A percentile compares a stretch with the other conserved stretches of the same genome.
These are phyloP conservation scores for Dryadula phaetusa DNA, from an alignment of 2,888 invertebrate genomes.

Conservation along the genomic window DNA sequence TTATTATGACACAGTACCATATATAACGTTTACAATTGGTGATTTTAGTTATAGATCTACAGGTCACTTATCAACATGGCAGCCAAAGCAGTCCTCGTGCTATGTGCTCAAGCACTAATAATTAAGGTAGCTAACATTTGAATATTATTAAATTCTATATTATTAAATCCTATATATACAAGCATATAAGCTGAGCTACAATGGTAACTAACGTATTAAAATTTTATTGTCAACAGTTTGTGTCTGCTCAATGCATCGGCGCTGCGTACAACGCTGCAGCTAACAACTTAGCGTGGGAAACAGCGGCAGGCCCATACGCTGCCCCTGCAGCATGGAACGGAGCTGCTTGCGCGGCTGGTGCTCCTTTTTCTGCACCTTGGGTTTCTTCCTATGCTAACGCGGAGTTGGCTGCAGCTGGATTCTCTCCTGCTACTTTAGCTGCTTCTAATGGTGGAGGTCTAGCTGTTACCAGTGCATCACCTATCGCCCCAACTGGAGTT, in stretches of 20 bases:
- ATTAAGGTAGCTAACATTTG: conserved; percentile 12
- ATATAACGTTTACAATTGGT: conserved; percentile 2
- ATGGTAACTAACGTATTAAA: background rate
- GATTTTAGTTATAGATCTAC: background rate
- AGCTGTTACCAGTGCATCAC: conserved; percentile 53
- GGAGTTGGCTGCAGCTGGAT: conserved; percentile 22
- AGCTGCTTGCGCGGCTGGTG: conserved; percentile 2
- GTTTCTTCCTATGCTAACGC: conserved; percentile 7
- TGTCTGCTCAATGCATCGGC: conserved; percentile 39
- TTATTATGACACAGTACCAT: background rate
- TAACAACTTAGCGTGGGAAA: conserved; percentile 25
- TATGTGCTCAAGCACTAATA: conserved; percentile 31
- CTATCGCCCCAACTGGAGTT: conserved; percentile 56
- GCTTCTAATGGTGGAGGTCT: conserved; percentile 44
- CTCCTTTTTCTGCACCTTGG: conserved; percentile 27
- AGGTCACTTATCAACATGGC: background rate
- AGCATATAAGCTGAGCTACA: too few relatives aligned
- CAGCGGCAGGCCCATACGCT: conserved; percentile 15
- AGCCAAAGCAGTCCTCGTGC: conserved; percentile 10
- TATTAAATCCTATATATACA: too few relatives aligned
- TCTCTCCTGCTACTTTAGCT: conserved; percentile 26
- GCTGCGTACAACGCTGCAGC: conserved; percentile 33
- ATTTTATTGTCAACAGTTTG: conserved; percentile 28
- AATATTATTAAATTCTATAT: background rate
- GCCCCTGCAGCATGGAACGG: too few relatives aligned